Percentiles rank a stretch among this genome's conserved stretches.
Conservation (phyloP, 2,113 vertebrate species). For the Clarias gariepinus region DNA sequence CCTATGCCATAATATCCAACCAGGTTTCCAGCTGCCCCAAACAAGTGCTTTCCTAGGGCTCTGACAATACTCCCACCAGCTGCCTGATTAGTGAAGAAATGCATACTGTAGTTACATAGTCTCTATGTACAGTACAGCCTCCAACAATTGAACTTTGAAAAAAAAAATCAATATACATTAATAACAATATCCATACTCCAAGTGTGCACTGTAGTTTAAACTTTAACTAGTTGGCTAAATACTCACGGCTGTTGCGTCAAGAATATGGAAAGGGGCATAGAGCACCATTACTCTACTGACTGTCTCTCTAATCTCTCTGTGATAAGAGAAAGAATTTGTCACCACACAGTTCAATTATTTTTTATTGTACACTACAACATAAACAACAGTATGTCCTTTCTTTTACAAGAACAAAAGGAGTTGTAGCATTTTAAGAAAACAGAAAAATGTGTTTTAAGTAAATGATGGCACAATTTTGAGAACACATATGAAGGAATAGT, state of each 20-base stretch:
- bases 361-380: not conserved
- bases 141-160: not conserved
- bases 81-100: slow-evolving; percentile 60
- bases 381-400: slow-evolving; percentile 37
- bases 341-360: not conserved
- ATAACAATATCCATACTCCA: not conserved
- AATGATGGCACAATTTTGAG: slow-evolving; percentile 11
- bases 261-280: slow-evolving; percentile 65
- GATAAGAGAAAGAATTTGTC: slow-evolving; percentile 8
- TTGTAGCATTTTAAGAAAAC: not conserved
- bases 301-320: slow-evolving; percentile 66
- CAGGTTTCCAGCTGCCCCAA: slow-evolving; percentile 75
- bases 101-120: not conserved
- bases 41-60: slow-evolving; percentile 80
- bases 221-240: not conserved
- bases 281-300: slow-evolving; percentile 62
- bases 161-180: not conserved
- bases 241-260: slow-evolving; percentile 67
- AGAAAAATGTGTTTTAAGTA: not conserved
- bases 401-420: not conserved
- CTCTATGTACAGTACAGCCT: not conserved
- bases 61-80: slow-evolving; percentile 71
- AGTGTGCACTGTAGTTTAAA: not conserved
- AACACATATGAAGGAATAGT: slow-evolving; percentile 5
- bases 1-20: slow-evolving; percentile 75